Base-by-base conservation (phyloP, 1,140 invertebrate species). In the Tribolium madens region DNA sequence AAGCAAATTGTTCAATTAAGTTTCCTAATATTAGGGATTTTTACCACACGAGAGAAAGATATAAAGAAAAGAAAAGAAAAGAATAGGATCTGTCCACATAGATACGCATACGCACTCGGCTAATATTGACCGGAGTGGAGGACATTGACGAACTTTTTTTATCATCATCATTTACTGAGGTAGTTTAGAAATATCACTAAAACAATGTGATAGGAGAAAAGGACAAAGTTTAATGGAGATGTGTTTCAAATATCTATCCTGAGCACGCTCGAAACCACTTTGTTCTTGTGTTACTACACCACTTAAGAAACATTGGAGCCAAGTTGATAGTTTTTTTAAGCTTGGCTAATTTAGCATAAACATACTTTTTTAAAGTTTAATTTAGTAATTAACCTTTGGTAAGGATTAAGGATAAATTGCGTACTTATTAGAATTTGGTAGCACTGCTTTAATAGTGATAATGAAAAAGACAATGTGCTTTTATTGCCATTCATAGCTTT, bases 71-170 rank as follows among this genome's bases (percentile, higher is more conserved):
- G n/a, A n/a, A n/a, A n/a, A n/a, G n/a, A n/a, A n/a, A 42, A 2
- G 36, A 33, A 33, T 60, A 12, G 26, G 57, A 64, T 31, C 21
- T 64, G 26, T 64, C 7, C 7, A 33, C 21, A 33, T 42, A 33
- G 57, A 64, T 33, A 64, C 21, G n/a, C 26, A 33, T 33, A 64
- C 57, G 26, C 57, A 33, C 26, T 64, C 14, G 52, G 9, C 17
- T 57, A 17, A 57, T 57, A 57, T 57, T 57, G 52, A 57, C 52
- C 52, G 52, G 14, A 57, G 17, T 57, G n/a, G 10, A 14, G 57
- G 26, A n/a, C 57, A 64, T 64, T 33, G 57, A 31, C 26, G 31
- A 26, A 12, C 26, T 33, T 31, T 1, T 3, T 18, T n/a, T 14
- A 52, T 52, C 52, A 57, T 21, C 57, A 64, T 64, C 57, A 33